Evolutionary conservation across 2,113 vertebrate genomes (phyloP).

Genomic region (Leptosomus discolor): DNA sequence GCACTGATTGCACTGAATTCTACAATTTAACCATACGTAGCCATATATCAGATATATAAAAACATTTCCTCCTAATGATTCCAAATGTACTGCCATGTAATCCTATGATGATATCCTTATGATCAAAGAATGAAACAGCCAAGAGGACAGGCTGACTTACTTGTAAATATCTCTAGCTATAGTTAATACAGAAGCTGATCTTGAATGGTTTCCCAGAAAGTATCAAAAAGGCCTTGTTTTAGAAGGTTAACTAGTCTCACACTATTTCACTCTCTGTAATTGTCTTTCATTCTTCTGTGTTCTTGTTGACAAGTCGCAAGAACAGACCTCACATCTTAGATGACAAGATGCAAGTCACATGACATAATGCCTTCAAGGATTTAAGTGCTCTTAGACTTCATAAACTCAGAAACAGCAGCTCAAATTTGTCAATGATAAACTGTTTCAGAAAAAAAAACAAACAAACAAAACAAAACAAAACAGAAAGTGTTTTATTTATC

Average conservation of each 20-base stretch:
- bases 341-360: not conserved
- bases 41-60: not conserved
- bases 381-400: not conserved
- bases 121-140: not conserved
- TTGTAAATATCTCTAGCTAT: not conserved
- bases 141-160: not conserved
- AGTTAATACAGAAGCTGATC: not conserved
- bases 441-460: conserved; percentile 8
- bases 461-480: too few relatives aligned
- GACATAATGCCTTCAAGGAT: not conserved
- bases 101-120: not conserved
- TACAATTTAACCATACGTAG: not conserved
- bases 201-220: not conserved
- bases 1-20: not conserved
- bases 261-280: conserved; percentile 44
- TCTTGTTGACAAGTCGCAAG: not conserved
- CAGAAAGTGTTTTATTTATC: not conserved
- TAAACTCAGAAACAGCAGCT: not conserved
- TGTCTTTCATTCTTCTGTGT: conserved; percentile 50
- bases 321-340: conserved; percentile 49
- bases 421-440: not conserved
- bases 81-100: not conserved
- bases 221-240: conserved; percentile 4
- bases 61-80: not conserved
- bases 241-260: conserved; percentile 7